phyloP scores from a whole-genome alignment of 2,113 vertebrate genomes.

The Alligator mississippiensis region DNA sequence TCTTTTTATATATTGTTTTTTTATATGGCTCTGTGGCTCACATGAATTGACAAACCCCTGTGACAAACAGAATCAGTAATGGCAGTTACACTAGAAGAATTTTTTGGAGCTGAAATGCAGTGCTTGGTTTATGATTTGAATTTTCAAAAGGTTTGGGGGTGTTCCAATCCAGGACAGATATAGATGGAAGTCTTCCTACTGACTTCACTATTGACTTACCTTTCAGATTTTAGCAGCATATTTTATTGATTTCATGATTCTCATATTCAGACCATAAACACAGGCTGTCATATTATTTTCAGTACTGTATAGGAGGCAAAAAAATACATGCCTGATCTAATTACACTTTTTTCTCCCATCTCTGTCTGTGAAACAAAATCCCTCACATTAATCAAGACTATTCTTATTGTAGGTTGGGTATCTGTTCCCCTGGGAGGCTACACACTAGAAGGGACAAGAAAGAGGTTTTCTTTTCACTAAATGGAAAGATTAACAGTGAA shows the following conservation, averaged over 20 bases:
- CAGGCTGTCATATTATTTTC: background rate
- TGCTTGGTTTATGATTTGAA: background rate
- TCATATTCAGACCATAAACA: background rate
- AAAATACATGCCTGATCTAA: background rate
- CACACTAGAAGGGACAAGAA: background rate
- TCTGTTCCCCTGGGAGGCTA: background rate
- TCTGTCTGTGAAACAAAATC: background rate
- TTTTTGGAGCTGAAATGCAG: background rate
- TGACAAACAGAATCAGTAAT: background rate
- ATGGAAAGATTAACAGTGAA: background rate
- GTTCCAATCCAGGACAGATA: background rate
- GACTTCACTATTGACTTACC: background rate
- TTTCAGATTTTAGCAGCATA: background rate
- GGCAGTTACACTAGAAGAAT: background rate
- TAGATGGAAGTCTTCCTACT: fast-evolving
- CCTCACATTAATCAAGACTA: background rate
- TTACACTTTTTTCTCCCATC: background rate
- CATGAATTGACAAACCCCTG: background rate
- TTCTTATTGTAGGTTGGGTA: background rate
- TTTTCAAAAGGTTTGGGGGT: background rate
- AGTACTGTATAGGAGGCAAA: background rate
- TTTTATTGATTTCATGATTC: background rate
- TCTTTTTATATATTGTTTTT: background rate
- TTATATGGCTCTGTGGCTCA: background rate
- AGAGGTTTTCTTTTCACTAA: background rate